These are phyloP conservation scores for Hololepta plana DNA, from an alignment of 2,888 invertebrate genomes.

Conservation along the genomic window DNA sequence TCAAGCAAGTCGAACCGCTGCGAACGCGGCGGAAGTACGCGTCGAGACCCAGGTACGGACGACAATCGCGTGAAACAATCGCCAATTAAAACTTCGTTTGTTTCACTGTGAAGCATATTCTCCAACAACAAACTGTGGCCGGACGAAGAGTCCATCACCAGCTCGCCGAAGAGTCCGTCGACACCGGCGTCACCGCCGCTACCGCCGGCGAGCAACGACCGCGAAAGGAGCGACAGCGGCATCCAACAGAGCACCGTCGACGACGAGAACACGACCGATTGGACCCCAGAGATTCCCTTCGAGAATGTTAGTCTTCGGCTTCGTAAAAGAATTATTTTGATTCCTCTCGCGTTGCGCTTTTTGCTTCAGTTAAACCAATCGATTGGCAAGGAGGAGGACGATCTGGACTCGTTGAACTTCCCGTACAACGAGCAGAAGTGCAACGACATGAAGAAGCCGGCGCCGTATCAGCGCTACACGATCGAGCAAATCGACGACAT, in stretches of 20 bases:
- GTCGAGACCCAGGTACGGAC: constrained; percentile 31
- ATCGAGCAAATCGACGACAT: constrained; percentile 52
- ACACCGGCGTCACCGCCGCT: constrained; percentile 17
- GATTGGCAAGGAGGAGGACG: constrained; percentile 16
- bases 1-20: constrained; percentile 64
- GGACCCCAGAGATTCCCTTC: constrained; percentile 86
- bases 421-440: constrained; percentile 28
- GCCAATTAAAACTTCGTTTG: constrained; percentile 2
- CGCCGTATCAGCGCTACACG: constrained; percentile 14
- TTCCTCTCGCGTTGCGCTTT: background rate
- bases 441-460: constrained; percentile 13
- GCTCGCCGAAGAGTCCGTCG: constrained; percentile 25
- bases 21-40: constrained; percentile 32
- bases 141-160: constrained; percentile 21
- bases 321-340: constrained; percentile 3
- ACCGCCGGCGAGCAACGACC: constrained; percentile 14
- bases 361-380: constrained; percentile 4
- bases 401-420: constrained; percentile 20
- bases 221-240: constrained; percentile 26
- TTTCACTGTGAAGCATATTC: constrained; percentile 20
- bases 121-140: constrained; percentile 27
- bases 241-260: constrained; percentile 38
- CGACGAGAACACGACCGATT: constrained; percentile 64
- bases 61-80: too few relatives aligned
- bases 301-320: constrained; percentile 47